Conservation (phyloP, 2,888 invertebrate species). For the Cosmia trapezina region DNA sequence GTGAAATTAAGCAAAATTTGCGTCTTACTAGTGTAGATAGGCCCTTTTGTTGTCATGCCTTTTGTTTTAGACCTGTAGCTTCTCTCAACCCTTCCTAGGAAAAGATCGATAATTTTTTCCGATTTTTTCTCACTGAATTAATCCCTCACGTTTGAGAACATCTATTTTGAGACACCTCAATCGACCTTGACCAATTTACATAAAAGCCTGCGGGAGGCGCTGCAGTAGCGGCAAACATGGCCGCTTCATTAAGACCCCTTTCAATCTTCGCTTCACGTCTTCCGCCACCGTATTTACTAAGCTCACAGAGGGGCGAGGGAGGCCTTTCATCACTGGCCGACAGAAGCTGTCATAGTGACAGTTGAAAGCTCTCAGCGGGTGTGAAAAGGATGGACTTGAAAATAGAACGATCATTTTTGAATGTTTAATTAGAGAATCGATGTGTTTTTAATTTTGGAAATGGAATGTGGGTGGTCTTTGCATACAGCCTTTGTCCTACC, state of each 20-base stretch:
- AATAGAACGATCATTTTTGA: conserved; percentile 64
- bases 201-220: conserved; percentile 76
- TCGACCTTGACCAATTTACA: conserved; percentile 79
- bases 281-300: conserved; percentile 37
- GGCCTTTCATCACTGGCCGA: conserved; percentile 62
- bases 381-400: conserved; percentile 67
- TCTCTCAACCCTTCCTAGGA: neutral
- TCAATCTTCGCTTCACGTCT: conserved; percentile 41
- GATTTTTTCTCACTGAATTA: conserved; percentile 37
- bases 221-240: conserved; percentile 73
- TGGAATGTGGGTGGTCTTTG: conserved; percentile 41
- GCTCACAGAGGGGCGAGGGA: conserved; percentile 30
- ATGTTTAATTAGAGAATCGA: conserved; percentile 57
- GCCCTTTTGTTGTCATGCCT: neutral
- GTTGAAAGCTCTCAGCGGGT: conserved; percentile 74
- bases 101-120: neutral
- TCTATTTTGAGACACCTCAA: conserved; percentile 66
- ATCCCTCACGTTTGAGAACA: conserved; percentile 47
- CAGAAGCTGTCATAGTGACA: conserved; percentile 78
- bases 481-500: conserved; percentile 35
- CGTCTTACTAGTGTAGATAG: neutral
- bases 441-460: conserved; percentile 55
- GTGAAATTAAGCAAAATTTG: neutral
- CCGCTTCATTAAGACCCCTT: conserved; percentile 68
- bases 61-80: conserved; percentile 32